Base-by-base conservation (phyloP, 1,140 invertebrate species). In the Calephelis nemesis region DNA sequence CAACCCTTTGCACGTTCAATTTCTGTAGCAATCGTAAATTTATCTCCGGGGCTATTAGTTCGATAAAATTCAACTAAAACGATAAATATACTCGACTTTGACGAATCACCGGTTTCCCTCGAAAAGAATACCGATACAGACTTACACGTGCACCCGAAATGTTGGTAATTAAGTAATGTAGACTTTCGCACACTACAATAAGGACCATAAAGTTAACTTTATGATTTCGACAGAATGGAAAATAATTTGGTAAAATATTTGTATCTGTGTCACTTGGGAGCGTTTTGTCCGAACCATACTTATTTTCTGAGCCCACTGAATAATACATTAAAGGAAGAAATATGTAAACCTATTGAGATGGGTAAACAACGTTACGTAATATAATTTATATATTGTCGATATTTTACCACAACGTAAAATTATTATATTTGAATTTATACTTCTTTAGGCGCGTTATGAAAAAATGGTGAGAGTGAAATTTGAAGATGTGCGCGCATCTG, bases 51-150 rank as follows among this genome's bases (percentile, higher is more conserved):
- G 78, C 88, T 90, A 90, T 90, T 90, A 90, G 87, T 90, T 85
- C 88, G 88, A 90, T 90, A 90, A 90, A 90, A 90, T 90, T 89
- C 88, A 86, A 88, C 85, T 88, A 87, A 86, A 89, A 89, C 88
- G 84, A 90, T 90, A 90, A 90, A 90, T 90, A 90, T 87, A 87
- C 77, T 78, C 77, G 87, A 89, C 88, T 90, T 90, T 89, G 88
- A 90, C 84, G 85, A 87, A 90, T 90, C 75, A 83, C 85, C 84
- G 78, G 84, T 84, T 84, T 87, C 87, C 88, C 87, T 82, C 74
- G 75, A 77, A 84, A 87, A 86, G 87, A 89, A 89, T 82, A 75
- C 76, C 67, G 54, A 52, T 63, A 82, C 86, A 65, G 77, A 68
- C 1, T 69, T 84, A 78, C 63, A 8, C 70, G 50, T 82, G 40